phyloP scores from a whole-genome alignment of 2,888 invertebrate genomes.

The Magallana nippona region DNA sequence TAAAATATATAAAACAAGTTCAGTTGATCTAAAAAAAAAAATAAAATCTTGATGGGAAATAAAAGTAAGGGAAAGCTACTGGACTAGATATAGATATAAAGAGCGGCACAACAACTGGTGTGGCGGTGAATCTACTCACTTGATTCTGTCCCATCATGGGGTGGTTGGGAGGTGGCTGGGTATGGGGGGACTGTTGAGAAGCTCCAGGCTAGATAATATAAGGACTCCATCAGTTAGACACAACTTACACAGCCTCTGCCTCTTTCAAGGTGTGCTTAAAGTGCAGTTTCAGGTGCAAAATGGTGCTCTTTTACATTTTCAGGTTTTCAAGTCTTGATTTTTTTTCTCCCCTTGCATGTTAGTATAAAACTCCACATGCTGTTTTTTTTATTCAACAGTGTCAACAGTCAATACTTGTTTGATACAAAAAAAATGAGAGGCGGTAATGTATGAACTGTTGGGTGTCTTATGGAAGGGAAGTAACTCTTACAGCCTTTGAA shows the following conservation, averaged over 20 bases:
- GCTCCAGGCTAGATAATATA: constrained; percentile 84
- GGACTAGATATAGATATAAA: constrained; percentile 29
- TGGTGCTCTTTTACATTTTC: background rate
- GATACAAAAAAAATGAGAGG: background rate
- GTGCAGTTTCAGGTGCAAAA: constrained; percentile 29
- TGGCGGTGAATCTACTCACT: constrained; percentile 79
- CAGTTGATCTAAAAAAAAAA: background rate
- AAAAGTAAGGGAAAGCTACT: constrained; percentile 1
- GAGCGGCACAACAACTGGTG: constrained; percentile 31
- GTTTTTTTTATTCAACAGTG: background rate
- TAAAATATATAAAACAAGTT: background rate
- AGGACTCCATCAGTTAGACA: constrained; percentile 71
- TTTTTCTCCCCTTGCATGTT: constrained; percentile 1
- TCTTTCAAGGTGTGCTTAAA: constrained; percentile 27
- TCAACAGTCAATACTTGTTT: constrained; percentile 1
- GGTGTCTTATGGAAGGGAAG: constrained; percentile 38
- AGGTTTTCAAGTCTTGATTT: background rate
- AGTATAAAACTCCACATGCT: constrained; percentile 16
- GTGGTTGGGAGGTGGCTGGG: constrained; percentile 85
- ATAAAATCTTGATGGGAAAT: constrained; percentile 4
- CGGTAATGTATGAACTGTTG: background rate
- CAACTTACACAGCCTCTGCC: background rate
- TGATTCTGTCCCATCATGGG: constrained; percentile 89
- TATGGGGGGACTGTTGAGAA: constrained; percentile 92
- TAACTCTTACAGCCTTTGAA: constrained; percentile 45